Evolutionary conservation across 2,113 vertebrate species (phyloP).

Genomic region (Lontra canadensis): DNA sequence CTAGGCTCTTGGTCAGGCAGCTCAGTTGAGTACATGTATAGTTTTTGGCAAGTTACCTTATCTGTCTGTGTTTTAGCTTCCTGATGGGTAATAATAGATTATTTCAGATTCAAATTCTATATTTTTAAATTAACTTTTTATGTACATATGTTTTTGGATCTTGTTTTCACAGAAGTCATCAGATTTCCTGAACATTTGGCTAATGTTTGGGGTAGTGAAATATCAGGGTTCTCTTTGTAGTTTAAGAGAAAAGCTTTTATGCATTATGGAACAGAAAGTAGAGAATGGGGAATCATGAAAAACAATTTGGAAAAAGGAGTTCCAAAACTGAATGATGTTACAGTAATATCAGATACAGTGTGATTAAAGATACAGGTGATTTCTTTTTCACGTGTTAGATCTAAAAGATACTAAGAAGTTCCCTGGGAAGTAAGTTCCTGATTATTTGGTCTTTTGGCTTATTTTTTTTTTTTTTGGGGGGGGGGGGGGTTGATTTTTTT

Average conservation of each 20-base stretch:
- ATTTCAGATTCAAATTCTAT: background rate
- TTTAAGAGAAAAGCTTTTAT: background rate
- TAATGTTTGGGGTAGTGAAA: background rate
- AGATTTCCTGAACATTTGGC: background rate
- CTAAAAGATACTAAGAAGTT: background rate
- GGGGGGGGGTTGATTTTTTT: background rate
- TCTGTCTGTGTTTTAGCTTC: background rate
- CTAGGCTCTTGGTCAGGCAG: background rate
- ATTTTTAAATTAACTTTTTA: background rate
- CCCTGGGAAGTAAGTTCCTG: background rate
- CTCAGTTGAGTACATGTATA: background rate
- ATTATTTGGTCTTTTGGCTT: background rate
- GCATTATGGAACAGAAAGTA: background rate
- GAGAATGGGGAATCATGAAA: background rate
- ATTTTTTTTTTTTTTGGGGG: background rate
- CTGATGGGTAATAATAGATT: background rate
- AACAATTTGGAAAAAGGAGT: background rate
- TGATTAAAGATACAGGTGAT: background rate
- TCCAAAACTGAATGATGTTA: constrained; percentile 7
- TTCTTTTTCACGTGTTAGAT: background rate
- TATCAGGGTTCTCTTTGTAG: background rate
- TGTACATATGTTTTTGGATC: background rate
- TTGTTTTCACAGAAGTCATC: background rate
- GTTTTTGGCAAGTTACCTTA: background rate
- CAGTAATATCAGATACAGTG: constrained; percentile 17